Percentiles rank a stretch among this genome's conserved stretches.
Evolutionary conservation across 2,888 invertebrate species (phyloP).

Genomic region (Macrophya annulata): DNA sequence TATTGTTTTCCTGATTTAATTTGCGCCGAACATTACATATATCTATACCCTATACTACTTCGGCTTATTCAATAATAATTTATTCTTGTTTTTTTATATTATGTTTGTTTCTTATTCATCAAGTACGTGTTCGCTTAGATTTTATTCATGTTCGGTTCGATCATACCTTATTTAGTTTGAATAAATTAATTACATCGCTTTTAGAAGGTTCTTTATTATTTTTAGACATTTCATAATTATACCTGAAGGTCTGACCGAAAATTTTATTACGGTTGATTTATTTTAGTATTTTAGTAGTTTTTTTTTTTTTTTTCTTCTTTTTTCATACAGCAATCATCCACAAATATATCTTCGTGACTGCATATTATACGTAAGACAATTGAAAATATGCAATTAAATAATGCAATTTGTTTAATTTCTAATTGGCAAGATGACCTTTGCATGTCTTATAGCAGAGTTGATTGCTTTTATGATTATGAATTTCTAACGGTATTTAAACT

Average conservation of each 20-base stretch:
- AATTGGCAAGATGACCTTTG: slow-evolving; percentile 74
- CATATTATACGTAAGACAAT: slow-evolving; percentile 41
- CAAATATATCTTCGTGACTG: slow-evolving; percentile 47
- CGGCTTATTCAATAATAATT: slow-evolving; percentile 11
- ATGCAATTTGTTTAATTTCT: slow-evolving; percentile 59
- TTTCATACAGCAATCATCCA: slow-evolving; percentile 10
- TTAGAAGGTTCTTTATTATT: not conserved
- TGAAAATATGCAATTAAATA: slow-evolving; percentile 49
- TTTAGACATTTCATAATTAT: slow-evolving; percentile 5
- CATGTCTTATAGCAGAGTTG: slow-evolving; percentile 66
- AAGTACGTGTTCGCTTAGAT: not conserved
- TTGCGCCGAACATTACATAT: not conserved
- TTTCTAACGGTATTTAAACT: slow-evolving; percentile 50
- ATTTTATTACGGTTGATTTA: not conserved
- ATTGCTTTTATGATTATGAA: slow-evolving; percentile 51
- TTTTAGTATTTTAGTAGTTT: too few species aligned
- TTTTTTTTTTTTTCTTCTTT: not conserved
- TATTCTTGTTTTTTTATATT: not conserved
- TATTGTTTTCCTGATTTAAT: not conserved
- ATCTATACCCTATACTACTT: not conserved
- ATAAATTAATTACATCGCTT: slow-evolving; percentile 53
- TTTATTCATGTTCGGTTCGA: slow-evolving; percentile 13
- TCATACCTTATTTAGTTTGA: slow-evolving; percentile 28
- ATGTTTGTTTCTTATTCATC: not conserved
- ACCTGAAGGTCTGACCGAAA: slow-evolving; percentile 33